phyloP scores from a whole-genome alignment of 2,797 vertebrate genomes.

The Centropyge bicolor region DNA sequence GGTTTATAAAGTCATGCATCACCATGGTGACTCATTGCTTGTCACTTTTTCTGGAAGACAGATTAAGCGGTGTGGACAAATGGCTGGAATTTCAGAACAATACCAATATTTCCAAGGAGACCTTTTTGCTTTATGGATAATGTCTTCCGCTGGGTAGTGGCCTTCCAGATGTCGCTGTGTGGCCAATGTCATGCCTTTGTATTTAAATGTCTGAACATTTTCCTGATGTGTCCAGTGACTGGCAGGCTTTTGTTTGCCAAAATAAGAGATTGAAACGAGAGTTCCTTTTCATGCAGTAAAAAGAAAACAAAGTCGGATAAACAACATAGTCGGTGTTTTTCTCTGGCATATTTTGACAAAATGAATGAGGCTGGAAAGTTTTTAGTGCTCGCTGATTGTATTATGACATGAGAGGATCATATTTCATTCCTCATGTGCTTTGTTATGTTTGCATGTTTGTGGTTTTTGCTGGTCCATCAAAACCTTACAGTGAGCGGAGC shows the following conservation, averaged over 20 bases:
- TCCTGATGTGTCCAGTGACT: conserved; percentile 69
- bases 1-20: conserved; percentile 66
- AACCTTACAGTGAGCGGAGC: conserved; percentile 69
- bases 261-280: conserved; percentile 76
- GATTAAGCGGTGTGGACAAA: conserved; percentile 67
- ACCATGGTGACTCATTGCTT: conserved; percentile 69
- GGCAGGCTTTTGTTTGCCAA: conserved; percentile 76
- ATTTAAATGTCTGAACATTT: conserved; percentile 70
- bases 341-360: conserved; percentile 74
- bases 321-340: conserved; percentile 70
- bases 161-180: conserved; percentile 74
- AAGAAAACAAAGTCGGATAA: conserved; percentile 71
- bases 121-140: conserved; percentile 58
- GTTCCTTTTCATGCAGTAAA: conserved; percentile 79
- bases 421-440: conserved; percentile 78
- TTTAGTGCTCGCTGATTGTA: conserved; percentile 81
- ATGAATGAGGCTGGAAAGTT: conserved; percentile 80
- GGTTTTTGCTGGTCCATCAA: conserved; percentile 78
- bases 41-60: conserved; percentile 67
- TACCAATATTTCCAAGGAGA: conserved; percentile 65
- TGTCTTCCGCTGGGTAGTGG: conserved; percentile 64
- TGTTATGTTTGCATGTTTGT: conserved; percentile 83
- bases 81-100: conserved; percentile 76
- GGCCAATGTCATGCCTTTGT: conserved; percentile 65
- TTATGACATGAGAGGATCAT: conserved; percentile 77